Evolutionary conservation across 2,888 invertebrate species (phyloP).

Genomic region (Tipula unca): DNA sequence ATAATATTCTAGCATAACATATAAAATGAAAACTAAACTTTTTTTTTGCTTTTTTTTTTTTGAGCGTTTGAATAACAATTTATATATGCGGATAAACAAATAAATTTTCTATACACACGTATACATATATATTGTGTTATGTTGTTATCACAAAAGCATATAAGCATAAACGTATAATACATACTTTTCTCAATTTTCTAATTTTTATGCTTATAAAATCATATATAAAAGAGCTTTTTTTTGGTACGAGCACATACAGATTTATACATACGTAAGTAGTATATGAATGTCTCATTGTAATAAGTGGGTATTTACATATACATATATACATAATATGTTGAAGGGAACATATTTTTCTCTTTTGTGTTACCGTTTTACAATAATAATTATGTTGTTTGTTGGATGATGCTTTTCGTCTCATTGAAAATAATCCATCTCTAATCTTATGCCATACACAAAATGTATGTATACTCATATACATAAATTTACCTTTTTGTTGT

Average conservation of each 20-base stretch:
- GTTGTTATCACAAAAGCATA: neutral
- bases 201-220: neutral
- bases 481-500: neutral
- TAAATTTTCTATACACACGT: neutral
- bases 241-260: neutral
- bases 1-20: neutral
- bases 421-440: slow-evolving; percentile 2
- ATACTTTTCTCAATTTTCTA: neutral
- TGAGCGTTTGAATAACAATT: neutral
- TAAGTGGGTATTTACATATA: neutral
- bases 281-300: neutral
- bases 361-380: neutral
- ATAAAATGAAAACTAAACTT: neutral
- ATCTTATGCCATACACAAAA: neutral
- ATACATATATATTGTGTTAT: neutral
- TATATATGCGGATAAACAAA: neutral
- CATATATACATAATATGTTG: neutral
- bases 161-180: neutral
- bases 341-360: neutral
- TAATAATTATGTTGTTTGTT: neutral
- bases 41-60: neutral
- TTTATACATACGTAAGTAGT: neutral
- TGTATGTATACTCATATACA: neutral
- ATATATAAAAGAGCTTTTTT: neutral
- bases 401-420: neutral